Evolutionary conservation across 2,113 vertebrate species (phyloP).

Genomic region (Corvus moneduloides): DNA sequence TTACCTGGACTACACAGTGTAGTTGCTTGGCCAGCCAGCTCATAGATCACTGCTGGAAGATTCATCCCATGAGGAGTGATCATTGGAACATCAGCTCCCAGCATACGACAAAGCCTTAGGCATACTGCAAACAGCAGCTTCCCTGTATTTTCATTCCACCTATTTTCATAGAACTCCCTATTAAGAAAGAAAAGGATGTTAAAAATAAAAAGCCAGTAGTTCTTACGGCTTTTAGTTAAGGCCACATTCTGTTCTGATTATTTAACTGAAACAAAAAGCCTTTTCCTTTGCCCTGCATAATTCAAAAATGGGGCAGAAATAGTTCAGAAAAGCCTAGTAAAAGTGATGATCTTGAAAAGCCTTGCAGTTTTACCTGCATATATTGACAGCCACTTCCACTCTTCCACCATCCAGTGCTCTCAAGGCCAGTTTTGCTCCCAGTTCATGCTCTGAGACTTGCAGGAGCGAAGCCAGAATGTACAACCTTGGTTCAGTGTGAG

Average conservation of each 20-base stretch:
- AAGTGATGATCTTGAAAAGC: not conserved
- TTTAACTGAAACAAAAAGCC: not conserved
- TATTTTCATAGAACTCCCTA: slow-evolving; percentile 84
- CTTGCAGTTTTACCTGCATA: slow-evolving; percentile 81
- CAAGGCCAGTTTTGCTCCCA: slow-evolving; percentile 82
- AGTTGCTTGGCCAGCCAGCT: slow-evolving; percentile 85
- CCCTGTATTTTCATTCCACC: slow-evolving; percentile 78
- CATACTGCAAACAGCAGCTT: slow-evolving; percentile 81
- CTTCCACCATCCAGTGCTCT: slow-evolving; percentile 80
- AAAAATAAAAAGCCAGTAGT: not conserved
- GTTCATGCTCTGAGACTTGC: slow-evolving; percentile 77
- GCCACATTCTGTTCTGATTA: not conserved
- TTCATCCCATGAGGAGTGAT: slow-evolving; percentile 75
- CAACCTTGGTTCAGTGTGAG: slow-evolving; percentile 71
- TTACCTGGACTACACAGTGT: slow-evolving; percentile 88
- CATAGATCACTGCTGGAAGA: slow-evolving; percentile 82
- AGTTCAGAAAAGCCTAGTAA: not conserved
- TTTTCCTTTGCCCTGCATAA: not conserved
- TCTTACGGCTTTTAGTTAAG: not conserved
- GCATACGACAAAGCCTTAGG: slow-evolving; percentile 86
- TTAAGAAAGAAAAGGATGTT: not conserved
- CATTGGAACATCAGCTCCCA: slow-evolving; percentile 84
- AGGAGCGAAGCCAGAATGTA: slow-evolving; percentile 82
- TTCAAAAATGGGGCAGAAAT: not conserved
- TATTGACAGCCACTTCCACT: slow-evolving; percentile 81